Percentiles rank a stretch among this genome's conserved stretches.
Evolutionary conservation across 2,797 vertebrate genomes (phyloP).

Genomic region (Ctenopoma multispine): DNA sequence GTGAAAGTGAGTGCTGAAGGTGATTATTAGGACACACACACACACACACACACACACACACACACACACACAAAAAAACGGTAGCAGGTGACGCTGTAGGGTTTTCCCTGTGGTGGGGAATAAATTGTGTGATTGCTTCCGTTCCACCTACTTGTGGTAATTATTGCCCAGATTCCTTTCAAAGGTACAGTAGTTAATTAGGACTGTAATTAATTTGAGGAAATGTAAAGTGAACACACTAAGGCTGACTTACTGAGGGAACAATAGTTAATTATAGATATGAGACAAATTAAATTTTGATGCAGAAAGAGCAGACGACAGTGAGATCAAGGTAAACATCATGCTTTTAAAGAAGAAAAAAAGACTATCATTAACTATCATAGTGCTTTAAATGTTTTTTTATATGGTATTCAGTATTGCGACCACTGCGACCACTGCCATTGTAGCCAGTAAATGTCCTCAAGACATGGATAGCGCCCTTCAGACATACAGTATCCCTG

Average conservation of each 20-base stretch:
- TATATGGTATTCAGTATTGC: neutral
- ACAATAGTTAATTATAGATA: conserved; percentile 55
- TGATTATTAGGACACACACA: conserved; percentile 61
- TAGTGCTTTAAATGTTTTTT: conserved; percentile 8
- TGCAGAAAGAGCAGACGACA: conserved; percentile 30
- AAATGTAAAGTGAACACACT: conserved; percentile 77
- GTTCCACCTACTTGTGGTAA: conserved; percentile 80
- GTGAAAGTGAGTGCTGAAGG: conserved; percentile 58
- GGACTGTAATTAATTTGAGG: conserved; percentile 80
- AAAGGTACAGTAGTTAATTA: conserved; percentile 80
- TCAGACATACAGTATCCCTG: conserved; percentile 41
- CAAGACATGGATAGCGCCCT: conserved; percentile 44
- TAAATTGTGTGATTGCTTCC: conserved; percentile 81
- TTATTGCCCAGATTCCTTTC: conserved; percentile 72
- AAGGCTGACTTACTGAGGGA: conserved; percentile 69
- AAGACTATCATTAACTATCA: conserved; percentile 4
- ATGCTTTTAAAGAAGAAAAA: conserved; percentile 7
- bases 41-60: too few relatives aligned
- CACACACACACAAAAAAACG: conserved; percentile 26
- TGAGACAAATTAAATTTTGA: conserved; percentile 52
- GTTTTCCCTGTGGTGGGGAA: conserved; percentile 76
- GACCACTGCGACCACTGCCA: neutral
- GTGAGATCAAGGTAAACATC: conserved; percentile 31
- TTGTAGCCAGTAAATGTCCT: too few relatives aligned
- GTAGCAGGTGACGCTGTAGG: conserved; percentile 58